Conservation (phyloP, 2,113 vertebrate genomes). For the Cervus canadensis region DNA sequence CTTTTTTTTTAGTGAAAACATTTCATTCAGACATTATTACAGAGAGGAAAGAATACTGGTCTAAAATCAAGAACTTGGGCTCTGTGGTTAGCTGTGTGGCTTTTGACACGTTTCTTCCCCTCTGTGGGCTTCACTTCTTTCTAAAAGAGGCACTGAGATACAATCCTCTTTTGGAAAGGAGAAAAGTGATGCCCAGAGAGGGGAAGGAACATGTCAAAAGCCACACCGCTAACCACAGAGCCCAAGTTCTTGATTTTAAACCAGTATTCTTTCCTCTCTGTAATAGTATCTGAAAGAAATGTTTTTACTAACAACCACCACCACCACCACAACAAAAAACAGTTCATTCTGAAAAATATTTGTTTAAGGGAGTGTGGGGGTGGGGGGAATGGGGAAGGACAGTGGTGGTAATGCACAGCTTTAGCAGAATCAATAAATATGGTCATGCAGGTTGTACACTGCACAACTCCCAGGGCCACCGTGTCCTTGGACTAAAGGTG, state of each 20-base stretch:
- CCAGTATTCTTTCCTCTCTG: neutral
- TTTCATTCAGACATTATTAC: neutral
- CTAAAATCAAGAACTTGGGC: neutral
- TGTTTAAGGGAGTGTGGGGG: neutral
- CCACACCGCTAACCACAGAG: neutral
- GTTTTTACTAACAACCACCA: neutral
- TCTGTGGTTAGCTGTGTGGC: neutral
- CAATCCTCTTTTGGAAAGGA: neutral
- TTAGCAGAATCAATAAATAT: neutral
- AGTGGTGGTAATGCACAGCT: too few species aligned
- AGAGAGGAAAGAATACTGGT: neutral
- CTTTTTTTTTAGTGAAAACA: neutral
- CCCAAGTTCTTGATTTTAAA: neutral
- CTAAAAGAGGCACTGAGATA: neutral
- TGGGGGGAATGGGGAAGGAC: fast-evolving
- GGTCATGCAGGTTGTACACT: fast-evolving
- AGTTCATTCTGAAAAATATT: neutral
- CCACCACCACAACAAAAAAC: neutral
- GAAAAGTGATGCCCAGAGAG: neutral
- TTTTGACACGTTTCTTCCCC: neutral
- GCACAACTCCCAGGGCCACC: neutral
- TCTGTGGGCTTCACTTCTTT: neutral
- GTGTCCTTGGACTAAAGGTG: neutral
- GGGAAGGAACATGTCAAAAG: neutral
- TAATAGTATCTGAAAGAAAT: neutral